These are phyloP conservation scores for Sinhomidia bicolor DNA, from an alignment of 2,888 invertebrate species.

Conservation along the genomic window DNA sequence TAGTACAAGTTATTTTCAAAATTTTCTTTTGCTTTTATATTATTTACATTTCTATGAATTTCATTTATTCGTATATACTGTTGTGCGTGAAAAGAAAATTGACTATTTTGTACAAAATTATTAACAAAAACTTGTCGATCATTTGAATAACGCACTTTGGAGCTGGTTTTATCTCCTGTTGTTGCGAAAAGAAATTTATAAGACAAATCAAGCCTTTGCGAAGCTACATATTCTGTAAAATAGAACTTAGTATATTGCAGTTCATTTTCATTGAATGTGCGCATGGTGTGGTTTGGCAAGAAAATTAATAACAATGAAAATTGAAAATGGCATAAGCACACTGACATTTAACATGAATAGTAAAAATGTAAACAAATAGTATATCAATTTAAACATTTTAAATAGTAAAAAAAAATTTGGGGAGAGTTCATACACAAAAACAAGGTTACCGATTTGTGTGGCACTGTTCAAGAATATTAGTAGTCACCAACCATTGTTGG, in stretches of 20 bases:
- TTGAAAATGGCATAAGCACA: neutral
- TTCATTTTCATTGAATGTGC: too few species aligned
- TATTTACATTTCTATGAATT: neutral
- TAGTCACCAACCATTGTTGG: too few species aligned
- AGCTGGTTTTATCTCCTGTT: conserved; percentile 52
- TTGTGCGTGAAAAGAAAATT: neutral
- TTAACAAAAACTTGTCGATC: neutral
- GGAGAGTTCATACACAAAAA: too few species aligned
- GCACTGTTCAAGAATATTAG: too few species aligned
- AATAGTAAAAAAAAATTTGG: neutral
- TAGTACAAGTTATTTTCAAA: too few species aligned
- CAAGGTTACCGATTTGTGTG: too few species aligned
- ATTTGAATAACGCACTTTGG: neutral
- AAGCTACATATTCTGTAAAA: conserved; percentile 13
- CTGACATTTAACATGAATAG: too few species aligned
- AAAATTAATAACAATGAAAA: neutral
- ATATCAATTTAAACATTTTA: neutral
- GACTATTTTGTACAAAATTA: neutral
- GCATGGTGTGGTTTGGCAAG: too few species aligned
- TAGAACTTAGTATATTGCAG: neutral
- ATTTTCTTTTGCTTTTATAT: too few species aligned
- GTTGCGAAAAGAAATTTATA: neutral
- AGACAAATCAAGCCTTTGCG: conserved; percentile 2
- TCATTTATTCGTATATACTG: neutral
- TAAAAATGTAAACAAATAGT: too few species aligned